These are phyloP conservation scores for Nomada goodeniana DNA, from an alignment of 2,888 invertebrate genomes.

Conservation along the genomic window DNA sequence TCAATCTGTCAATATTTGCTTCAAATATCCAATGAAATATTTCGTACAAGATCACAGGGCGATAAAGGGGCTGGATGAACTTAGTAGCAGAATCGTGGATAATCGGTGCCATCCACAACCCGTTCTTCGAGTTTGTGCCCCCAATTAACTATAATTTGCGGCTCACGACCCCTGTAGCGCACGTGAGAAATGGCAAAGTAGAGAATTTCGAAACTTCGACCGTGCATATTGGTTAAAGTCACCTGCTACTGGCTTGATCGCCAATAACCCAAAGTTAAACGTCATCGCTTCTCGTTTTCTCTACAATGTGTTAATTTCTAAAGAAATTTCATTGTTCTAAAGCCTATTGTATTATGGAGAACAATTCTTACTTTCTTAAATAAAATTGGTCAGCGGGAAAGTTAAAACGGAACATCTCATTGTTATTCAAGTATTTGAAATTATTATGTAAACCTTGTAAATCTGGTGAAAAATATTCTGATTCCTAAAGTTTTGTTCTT, in stretches of 20 bases:
- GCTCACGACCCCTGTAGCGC: slow-evolving; percentile 35
- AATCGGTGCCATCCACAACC: slow-evolving; percentile 31
- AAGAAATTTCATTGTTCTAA: neutral
- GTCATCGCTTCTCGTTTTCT: neutral
- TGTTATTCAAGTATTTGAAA: too few relatives aligned
- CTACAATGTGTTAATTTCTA: neutral
- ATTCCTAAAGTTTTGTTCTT: too few relatives aligned
- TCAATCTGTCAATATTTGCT: neutral
- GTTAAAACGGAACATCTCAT: too few relatives aligned
- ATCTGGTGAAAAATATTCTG: too few relatives aligned
- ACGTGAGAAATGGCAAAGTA: slow-evolving; percentile 22
- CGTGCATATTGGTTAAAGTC: slow-evolving; percentile 22
- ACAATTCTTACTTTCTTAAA: neutral
- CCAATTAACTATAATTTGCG: slow-evolving; percentile 60
- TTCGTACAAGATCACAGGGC: slow-evolving; percentile 8
- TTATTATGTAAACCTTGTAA: too few relatives aligned
- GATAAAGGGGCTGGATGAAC: slow-evolving; percentile 19
- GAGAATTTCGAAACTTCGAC: slow-evolving; percentile 43
- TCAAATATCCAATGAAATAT: slow-evolving; percentile 26
- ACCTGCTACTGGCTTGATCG: neutral
- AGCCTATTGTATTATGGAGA: neutral
- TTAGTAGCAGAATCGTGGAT: slow-evolving; percentile 38
- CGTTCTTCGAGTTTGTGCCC: slow-evolving; percentile 33
- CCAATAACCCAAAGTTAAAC: slow-evolving; percentile 7
- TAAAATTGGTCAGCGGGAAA: neutral